phyloP scores from a whole-genome alignment of 2,113 vertebrate genomes.

The Grantiella picta region DNA sequence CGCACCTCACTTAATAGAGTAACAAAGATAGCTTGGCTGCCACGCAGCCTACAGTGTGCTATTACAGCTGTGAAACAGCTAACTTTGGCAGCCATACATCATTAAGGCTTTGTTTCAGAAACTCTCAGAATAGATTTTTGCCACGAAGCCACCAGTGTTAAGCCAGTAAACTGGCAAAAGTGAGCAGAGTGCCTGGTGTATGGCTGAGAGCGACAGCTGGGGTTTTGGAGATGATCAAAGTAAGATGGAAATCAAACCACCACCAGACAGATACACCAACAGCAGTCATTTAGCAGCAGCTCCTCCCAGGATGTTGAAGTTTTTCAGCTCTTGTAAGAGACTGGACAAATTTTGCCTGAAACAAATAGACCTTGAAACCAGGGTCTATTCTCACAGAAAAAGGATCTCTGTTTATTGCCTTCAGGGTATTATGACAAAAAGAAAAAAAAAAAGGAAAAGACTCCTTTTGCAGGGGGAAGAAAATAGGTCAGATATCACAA shows the following conservation, averaged over 20 bases:
- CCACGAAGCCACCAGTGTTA: not conserved
- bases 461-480: not conserved
- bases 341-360: not conserved
- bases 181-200: not conserved
- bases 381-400: not conserved
- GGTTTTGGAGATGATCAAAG: not conserved
- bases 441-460: not conserved
- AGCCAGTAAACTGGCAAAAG: not conserved
- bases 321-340: not conserved
- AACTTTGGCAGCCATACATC: slow-evolving; percentile 73
- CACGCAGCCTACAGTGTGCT: slow-evolving; percentile 34
- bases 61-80: slow-evolving; percentile 75
- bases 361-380: slow-evolving; percentile 47
- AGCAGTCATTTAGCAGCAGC: not conserved
- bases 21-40: slow-evolving; percentile 62
- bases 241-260: not conserved
- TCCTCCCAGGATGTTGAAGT: not conserved
- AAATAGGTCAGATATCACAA: not conserved
- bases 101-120: slow-evolving; percentile 55
- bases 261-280: fast-evolving
- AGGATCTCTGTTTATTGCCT: not conserved
- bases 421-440: not conserved
- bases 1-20: slow-evolving; percentile 61
- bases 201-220: not conserved
- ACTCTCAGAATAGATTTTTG: slow-evolving; percentile 59